Conservation (phyloP, 2,888 invertebrate species). For the Eristalinus sepulchralis region DNA sequence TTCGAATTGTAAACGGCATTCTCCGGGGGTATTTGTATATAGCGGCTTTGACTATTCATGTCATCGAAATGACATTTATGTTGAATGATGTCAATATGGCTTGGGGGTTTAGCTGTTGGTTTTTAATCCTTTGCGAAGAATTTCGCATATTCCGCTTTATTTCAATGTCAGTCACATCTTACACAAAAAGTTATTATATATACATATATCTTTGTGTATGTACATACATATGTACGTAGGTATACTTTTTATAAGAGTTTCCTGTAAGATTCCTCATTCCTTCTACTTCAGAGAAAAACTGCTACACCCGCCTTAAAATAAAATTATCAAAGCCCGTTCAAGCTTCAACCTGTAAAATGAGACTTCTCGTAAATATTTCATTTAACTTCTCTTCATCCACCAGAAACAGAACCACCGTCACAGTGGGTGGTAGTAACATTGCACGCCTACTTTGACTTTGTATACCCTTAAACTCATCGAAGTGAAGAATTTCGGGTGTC, state of each 20-base stretch:
- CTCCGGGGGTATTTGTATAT: neutral
- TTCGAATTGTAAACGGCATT: slow-evolving; percentile 29
- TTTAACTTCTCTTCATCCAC: slow-evolving; percentile 39
- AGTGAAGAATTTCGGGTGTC: slow-evolving; percentile 53
- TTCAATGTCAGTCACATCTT: neutral
- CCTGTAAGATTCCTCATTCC: neutral
- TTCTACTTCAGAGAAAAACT: neutral
- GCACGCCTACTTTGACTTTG: slow-evolving; percentile 51
- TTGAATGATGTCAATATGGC: neutral
- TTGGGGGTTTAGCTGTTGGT: neutral
- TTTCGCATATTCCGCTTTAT: neutral
- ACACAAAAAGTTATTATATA: neutral
- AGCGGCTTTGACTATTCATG: slow-evolving; percentile 41
- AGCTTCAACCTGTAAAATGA: slow-evolving; percentile 36
- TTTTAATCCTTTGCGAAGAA: neutral
- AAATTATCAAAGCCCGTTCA: slow-evolving; percentile 40
- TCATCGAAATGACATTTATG: slow-evolving; percentile 51
- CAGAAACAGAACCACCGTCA: slow-evolving; percentile 24
- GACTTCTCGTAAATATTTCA: slow-evolving; percentile 35
- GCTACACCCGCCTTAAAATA: neutral
- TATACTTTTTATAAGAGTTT: neutral
- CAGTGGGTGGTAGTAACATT: slow-evolving; percentile 47
- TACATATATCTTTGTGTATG: neutral
- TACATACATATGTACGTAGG: neutral
- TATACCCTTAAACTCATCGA: slow-evolving; percentile 48